Base-by-base conservation (phyloP, 2,888 invertebrate species). In the Chrysodeixis includens region DNA sequence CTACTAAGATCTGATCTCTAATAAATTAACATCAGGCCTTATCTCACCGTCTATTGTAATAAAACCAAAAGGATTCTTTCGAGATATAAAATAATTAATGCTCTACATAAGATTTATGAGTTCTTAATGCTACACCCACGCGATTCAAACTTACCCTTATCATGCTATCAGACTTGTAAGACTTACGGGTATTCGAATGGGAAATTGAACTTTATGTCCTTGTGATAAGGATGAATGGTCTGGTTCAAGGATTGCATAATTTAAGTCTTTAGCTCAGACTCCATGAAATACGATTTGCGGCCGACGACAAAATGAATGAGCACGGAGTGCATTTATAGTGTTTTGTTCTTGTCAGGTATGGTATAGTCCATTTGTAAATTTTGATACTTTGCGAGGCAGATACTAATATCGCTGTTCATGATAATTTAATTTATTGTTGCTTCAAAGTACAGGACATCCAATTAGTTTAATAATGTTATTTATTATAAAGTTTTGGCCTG, bases 121-220 rank as follows among this genome's bases (percentile, higher is more conserved):
- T 89, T 90, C 89, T 93, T 93, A 93, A 93, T 93, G 87, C 84
- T 89, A 88, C 91, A 86, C 92, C 93, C 88, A 91, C 92, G 80
- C 86, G 72, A 82, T 86, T 84, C 81, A 76, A 79, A 86, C 75
- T 83, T 84, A 76, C 86, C 85, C 79, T 82, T 82, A 82, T 74
- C 83, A 70, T 79, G 75, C 80, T 83, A 83, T 86, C 76, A 85
- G 83, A 84, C 84, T 71, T 79, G n/a, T 80, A 77, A 70, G 81
- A 76, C 78, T 70, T 57, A 62, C 65, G 65, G 56, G 56, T 30
- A 71, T 53, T 57, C 69, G n/a, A 54, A 14, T 16, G 53, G 26
- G 3, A 68, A 67, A 55, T 26, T 66, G 32, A 46, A 75, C 78
- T 70, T 56, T 81, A 83, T 56, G 55, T 22, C 53, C 32, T 73